Evolutionary conservation across 2,888 invertebrate species (phyloP).

Genomic region (Diogma glabrata): DNA sequence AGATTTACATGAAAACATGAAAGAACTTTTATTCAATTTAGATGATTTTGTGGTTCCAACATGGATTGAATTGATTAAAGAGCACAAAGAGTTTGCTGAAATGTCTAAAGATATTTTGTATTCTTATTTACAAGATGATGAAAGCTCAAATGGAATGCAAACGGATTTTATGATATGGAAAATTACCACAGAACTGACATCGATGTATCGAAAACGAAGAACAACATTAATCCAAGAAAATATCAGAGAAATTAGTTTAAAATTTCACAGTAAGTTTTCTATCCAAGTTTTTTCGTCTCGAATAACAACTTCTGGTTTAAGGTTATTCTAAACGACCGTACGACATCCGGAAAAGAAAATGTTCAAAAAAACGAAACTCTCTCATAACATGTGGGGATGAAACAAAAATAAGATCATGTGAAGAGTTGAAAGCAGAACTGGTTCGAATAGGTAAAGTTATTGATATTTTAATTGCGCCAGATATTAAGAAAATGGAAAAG

Average conservation of each 20-base stretch:
- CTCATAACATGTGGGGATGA: constrained; percentile 9
- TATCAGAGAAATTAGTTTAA: neutral
- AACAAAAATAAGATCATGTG: constrained; percentile 10
- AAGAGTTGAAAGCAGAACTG: constrained; percentile 25
- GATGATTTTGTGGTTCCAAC: neutral
- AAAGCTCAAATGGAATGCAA: neutral
- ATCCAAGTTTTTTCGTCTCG: no score
- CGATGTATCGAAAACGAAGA: neutral
- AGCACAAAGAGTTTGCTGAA: constrained; percentile 1
- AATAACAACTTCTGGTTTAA: no score
- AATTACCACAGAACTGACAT: constrained; percentile 6
- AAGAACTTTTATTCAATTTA: neutral
- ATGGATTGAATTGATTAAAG: constrained; percentile 3
- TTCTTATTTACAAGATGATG: neutral
- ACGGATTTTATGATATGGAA: constrained; percentile 6
- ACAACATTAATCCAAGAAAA: neutral
- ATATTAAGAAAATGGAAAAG: constrained; percentile 17
- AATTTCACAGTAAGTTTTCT: no score
- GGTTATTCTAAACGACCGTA: neutral
- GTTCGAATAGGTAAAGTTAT: constrained; percentile 31
- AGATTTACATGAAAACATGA: neutral
- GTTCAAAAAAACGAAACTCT: neutral
- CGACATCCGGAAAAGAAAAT: neutral
- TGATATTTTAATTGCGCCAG: constrained; percentile 31
- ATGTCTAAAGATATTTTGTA: neutral